Conservation (phyloP, 2,113 vertebrate genomes). For the Puffinus mauretanicus region DNA sequence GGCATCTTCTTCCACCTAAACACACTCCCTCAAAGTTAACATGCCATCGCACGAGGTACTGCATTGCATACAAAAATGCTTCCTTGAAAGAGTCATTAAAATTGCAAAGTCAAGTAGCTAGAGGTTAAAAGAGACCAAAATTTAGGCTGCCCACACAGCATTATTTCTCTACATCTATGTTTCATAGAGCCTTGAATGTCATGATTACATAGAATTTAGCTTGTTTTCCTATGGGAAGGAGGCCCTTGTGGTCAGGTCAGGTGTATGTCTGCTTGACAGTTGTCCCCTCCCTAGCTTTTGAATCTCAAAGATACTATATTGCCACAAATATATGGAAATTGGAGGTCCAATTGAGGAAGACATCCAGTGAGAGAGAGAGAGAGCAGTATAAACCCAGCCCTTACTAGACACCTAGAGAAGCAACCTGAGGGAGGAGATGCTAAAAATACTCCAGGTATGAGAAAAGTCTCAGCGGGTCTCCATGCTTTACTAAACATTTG, state of each 20-base stretch:
- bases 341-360: neutral
- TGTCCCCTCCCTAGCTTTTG: neutral
- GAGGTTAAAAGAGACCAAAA: neutral
- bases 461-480: neutral
- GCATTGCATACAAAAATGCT: neutral
- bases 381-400: neutral
- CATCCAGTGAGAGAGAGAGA: neutral
- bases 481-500: neutral
- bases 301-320: neutral
- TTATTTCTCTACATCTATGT: neutral
- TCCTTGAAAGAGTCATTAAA: neutral
- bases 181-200: neutral
- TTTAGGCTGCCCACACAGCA: neutral
- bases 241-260: neutral
- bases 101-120: neutral
- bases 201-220: neutral
- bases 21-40: neutral
- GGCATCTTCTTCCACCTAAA: neutral
- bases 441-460: neutral
- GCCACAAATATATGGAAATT: neutral
- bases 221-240: neutral
- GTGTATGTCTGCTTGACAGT: neutral
- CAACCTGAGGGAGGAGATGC: neutral
- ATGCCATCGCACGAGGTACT: rapidly evolving
- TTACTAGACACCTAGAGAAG: neutral